Conservation (phyloP, 2,797 vertebrate species). For the Melanotaenia boesemani region DNA sequence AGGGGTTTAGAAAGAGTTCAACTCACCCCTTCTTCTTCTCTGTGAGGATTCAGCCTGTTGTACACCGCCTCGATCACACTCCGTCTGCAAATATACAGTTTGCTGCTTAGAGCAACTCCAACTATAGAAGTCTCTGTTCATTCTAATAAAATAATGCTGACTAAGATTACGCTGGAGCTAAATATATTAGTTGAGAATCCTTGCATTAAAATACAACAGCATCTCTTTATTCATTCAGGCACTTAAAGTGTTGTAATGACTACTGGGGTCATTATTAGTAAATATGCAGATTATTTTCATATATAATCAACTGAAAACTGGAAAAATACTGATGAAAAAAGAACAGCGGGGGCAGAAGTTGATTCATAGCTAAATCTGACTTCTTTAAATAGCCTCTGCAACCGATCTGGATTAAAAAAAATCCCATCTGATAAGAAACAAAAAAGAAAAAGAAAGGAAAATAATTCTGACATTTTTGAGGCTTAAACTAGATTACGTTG, state of each 20-base stretch:
- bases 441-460: background rate
- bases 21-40: conserved; percentile 99
- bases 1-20: conserved; percentile 40
- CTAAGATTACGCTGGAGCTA: conserved; percentile 52
- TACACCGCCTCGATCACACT: conserved; percentile 98
- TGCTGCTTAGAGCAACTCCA: conserved; percentile 24
- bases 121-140: conserved; percentile 19
- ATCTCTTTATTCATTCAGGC: conserved; percentile 12
- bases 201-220: conserved; percentile 13
- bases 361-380: background rate
- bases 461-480: background rate
- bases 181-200: conserved; percentile 26
- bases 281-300: background rate
- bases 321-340: background rate
- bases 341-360: background rate
- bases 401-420: background rate
- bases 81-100: conserved; percentile 84
- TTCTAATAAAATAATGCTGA: conserved; percentile 62
- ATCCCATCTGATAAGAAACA: background rate
- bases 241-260: conserved; percentile 12
- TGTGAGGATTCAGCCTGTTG: conserved; percentile 98
- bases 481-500: too few relatives aligned
- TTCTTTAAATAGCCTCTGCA: background rate
- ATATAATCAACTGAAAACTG: background rate
- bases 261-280: background rate